Evolutionary conservation across 2,797 vertebrate species (phyloP).

Genomic region (Crotalus adamanteus): DNA sequence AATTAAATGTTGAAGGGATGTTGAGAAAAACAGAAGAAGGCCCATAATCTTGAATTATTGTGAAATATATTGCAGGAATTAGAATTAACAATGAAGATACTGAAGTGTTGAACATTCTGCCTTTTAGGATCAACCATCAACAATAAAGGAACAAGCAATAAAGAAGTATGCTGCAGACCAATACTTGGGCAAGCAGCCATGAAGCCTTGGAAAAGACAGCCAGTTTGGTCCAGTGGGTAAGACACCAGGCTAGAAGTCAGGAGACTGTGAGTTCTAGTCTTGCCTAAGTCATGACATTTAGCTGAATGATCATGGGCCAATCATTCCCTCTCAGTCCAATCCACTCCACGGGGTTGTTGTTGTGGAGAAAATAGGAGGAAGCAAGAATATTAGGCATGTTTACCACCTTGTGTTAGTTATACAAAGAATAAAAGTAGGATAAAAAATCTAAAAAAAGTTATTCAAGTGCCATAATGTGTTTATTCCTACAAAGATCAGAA

Average conservation of each 20-base stretch:
- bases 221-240: neutral
- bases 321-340: neutral
- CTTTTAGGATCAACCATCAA: neutral
- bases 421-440: neutral
- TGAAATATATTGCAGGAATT: neutral
- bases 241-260: neutral
- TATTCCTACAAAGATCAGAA: neutral
- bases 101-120: neutral
- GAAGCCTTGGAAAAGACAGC: neutral
- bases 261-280: neutral
- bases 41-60: neutral
- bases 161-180: neutral
- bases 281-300: neutral
- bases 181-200: neutral
- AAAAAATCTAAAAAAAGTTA: neutral
- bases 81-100: neutral
- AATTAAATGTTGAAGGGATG: neutral
- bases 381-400: neutral
- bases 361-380: neutral
- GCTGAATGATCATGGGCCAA: neutral
- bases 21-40: neutral
- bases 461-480: neutral
- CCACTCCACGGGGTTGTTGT: neutral
- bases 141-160: neutral
- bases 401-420: neutral